Conservation (phyloP, 2,113 vertebrate genomes). For the zebrafish (Danio rerio) region DNA sequence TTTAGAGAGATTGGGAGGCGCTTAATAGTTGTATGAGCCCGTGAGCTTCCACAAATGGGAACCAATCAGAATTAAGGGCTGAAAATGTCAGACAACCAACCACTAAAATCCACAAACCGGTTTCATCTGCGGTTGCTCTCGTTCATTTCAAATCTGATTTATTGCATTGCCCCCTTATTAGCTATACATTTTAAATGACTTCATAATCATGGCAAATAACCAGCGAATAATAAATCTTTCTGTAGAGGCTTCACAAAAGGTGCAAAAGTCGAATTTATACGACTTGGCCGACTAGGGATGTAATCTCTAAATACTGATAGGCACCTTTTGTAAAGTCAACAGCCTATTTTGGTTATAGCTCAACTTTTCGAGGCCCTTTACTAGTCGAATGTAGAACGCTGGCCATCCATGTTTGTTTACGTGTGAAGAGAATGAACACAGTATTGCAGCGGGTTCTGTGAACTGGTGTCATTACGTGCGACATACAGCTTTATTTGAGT, state of each 20-base stretch:
- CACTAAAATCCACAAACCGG: constrained; percentile 50
- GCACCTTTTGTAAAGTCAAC: constrained; percentile 12
- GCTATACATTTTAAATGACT: constrained; percentile 43
- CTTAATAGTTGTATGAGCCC: constrained; percentile 95
- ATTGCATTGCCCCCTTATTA: constrained; percentile 66
- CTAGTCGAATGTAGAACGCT: not conserved
- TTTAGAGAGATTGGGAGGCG: constrained; percentile 96
- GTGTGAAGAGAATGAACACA: not conserved
- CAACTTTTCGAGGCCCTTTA: too few relatives aligned
- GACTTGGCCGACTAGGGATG: not conserved
- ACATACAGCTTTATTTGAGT: constrained; percentile 43
- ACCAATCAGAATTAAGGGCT: constrained; percentile 92
- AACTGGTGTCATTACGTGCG: not conserved
- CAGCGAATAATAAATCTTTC: constrained; percentile 52
- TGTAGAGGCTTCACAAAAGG: constrained; percentile 16
- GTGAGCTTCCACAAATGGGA: constrained; percentile 89
- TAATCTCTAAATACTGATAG: not conserved
- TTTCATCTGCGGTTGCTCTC: constrained; percentile 62
- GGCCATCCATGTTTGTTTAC: not conserved
- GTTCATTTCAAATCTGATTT: constrained; percentile 78
- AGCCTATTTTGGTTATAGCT: too few relatives aligned
- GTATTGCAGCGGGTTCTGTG: not conserved
- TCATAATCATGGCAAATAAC: constrained; percentile 58
- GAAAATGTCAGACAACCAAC: constrained; percentile 81
- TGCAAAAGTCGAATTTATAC: not conserved